These are phyloP conservation scores for Nesospiza acunhae DNA, from an alignment of 2,113 vertebrate species.

Conservation along the genomic window DNA sequence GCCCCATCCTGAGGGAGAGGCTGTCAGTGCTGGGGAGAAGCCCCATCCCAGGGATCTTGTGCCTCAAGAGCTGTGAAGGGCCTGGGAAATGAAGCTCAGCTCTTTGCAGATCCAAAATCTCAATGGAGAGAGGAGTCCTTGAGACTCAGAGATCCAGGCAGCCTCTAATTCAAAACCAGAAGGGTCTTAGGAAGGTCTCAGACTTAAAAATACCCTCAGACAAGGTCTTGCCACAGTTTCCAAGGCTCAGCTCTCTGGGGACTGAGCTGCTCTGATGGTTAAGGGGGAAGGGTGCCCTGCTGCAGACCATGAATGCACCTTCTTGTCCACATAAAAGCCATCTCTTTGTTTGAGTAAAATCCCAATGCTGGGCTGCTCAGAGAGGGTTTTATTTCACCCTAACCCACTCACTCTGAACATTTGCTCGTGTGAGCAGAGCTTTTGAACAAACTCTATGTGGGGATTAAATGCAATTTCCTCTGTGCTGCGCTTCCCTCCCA, in stretches of 20 bases:
- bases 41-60: neutral
- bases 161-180: neutral
- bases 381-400: conserved; percentile 36
- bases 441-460: neutral
- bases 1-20: accelerated
- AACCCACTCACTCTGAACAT: neutral
- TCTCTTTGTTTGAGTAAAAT: conserved; percentile 13
- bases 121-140: neutral
- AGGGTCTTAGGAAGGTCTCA: neutral
- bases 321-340: conserved; percentile 16
- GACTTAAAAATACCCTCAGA: conserved; percentile 7
- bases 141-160: neutral
- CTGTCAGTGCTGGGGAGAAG: neutral
- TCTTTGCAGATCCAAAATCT: neutral
- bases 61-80: neutral
- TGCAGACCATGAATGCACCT: conserved; percentile 38
- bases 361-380: conserved; percentile 17
- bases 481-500: neutral
- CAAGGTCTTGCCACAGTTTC: neutral
- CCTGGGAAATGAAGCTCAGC: neutral
- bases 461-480: conserved; percentile 46
- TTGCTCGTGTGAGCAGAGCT: neutral
- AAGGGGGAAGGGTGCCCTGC: neutral
- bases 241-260: neutral
- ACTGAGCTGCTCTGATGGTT: neutral